Conservation (phyloP, 2,797 vertebrate species). For the Ptychobarbus kaznakovi region DNA sequence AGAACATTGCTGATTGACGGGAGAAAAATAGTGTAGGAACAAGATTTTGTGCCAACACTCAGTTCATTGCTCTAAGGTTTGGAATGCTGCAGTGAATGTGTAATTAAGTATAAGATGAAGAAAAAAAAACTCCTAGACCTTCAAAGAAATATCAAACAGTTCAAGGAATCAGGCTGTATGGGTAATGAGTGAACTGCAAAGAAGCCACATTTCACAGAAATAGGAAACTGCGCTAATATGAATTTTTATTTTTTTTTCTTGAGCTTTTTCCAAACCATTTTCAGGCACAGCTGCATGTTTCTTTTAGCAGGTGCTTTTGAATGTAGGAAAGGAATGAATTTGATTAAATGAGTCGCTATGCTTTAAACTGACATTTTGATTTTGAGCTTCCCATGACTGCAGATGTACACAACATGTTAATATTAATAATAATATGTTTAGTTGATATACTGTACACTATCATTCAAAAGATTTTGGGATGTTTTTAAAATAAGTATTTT, state of each 20-base stretch:
- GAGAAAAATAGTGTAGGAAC: neutral
- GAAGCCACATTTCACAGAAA: conserved; percentile 10
- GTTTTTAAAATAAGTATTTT: neutral
- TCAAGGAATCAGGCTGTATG: neutral
- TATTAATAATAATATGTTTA: neutral
- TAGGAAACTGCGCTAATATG: conserved; percentile 7
- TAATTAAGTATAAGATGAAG: conserved; percentile 6
- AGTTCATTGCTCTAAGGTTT: conserved; percentile 26
- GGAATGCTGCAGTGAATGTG: conserved; percentile 8
- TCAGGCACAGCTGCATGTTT: conserved; percentile 10
- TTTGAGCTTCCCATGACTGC: neutral
- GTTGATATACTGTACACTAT: neutral
- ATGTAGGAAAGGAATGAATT: conserved; percentile 1
- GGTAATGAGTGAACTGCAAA: conserved; percentile 7
- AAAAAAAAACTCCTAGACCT: conserved; percentile 6
- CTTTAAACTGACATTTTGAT: neutral
- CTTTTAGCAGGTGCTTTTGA: neutral
- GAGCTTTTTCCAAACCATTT: neutral
- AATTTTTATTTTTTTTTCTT: neutral
- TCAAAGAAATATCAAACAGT: conserved; percentile 20
- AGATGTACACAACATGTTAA: neutral
- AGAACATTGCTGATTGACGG: neutral
- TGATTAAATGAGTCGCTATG: neutral
- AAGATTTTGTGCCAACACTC: neutral
- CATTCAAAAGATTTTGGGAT: neutral